These are phyloP conservation scores for Heliconius sara DNA, from an alignment of 2,888 invertebrate species.

Conservation along the genomic window DNA sequence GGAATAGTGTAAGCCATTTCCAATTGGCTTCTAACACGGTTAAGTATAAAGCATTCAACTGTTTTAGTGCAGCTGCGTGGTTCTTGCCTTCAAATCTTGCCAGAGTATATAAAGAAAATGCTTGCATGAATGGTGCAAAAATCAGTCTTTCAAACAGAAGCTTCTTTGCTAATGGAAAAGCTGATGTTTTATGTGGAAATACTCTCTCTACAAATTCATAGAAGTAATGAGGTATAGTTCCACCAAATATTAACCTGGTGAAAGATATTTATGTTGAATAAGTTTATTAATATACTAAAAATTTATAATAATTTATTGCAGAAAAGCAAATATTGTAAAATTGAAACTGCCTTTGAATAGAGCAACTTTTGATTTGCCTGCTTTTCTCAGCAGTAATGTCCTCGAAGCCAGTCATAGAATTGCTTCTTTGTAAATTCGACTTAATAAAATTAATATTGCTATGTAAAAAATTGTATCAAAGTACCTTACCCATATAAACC, in stretches of 20 bases:
- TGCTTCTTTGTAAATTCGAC: too few species aligned
- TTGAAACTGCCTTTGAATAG: not conserved
- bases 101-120: constrained; percentile 88
- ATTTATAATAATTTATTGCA: not conserved
- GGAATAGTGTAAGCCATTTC: constrained; percentile 90
- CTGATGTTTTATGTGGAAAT: constrained; percentile 84
- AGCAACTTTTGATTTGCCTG: not conserved
- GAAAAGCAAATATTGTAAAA: not conserved
- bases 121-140: constrained; percentile 89
- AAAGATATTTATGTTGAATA: constrained; percentile 28
- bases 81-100: constrained; percentile 90
- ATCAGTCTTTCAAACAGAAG: constrained; percentile 88
- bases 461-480: not conserved
- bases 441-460: not conserved
- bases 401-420: too few species aligned
- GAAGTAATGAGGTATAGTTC: constrained; percentile 91
- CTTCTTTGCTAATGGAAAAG: constrained; percentile 83
- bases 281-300: not conserved
- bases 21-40: constrained; percentile 88
- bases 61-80: constrained; percentile 85
- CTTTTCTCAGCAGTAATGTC: too few species aligned
- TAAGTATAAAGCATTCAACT: constrained; percentile 86
- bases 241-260: constrained; percentile 89
- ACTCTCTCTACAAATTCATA: constrained; percentile 86
- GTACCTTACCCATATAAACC: constrained; percentile 88